Evolutionary conservation across 2,113 vertebrate genomes (phyloP), one percentile per base, ranked within the genome.

Genomic region (Struthio camelus): DNA sequence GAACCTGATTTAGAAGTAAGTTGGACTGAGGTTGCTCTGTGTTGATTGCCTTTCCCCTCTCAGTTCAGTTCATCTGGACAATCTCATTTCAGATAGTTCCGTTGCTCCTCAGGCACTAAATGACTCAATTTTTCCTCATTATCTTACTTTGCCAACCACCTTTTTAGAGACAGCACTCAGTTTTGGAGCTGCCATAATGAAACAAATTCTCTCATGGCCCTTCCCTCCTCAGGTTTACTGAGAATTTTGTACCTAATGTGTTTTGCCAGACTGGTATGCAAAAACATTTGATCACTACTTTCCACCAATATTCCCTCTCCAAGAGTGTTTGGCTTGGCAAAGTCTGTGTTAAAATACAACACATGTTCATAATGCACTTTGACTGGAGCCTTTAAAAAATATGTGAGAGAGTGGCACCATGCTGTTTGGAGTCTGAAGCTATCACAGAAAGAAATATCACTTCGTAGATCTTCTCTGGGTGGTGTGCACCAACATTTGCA

Each of bases 31-130:
- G 32, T 92, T 89, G 42, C 27, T 90, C 72, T 89, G 34, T 86
- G n/a, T 92, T 93, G 90, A 91, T 79, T 91, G 67, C 69, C 40
- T 91, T 87, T 61, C 82, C 30, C 46, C 80, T 72, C 54, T 72
- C 48, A 28, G 62, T 77, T 82, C 34, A 72, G 93, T 85, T 69
- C 5, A 23, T 73, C 56, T 85, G 42, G 20, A 15, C 27, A 66
- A 24, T 30, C 36, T 85, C 69, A 79, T 67, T 70, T 73, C 48
- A 44, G 73, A 28, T 51, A 73, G 11, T 62, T 85, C 65, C 70
- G 70, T 65, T 81, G 58, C 72, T 92, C 59, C 69, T 78, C 51
- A 51, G 76, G 72, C 79, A 54, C 36, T 75, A 25, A 72, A 67
- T 67, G 40, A 85, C 75, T 87, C 69, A 27, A 18, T 94, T 93